Evolutionary conservation across 2,113 vertebrate genomes (phyloP).

Genomic region (Pygoscelis adeliae): DNA sequence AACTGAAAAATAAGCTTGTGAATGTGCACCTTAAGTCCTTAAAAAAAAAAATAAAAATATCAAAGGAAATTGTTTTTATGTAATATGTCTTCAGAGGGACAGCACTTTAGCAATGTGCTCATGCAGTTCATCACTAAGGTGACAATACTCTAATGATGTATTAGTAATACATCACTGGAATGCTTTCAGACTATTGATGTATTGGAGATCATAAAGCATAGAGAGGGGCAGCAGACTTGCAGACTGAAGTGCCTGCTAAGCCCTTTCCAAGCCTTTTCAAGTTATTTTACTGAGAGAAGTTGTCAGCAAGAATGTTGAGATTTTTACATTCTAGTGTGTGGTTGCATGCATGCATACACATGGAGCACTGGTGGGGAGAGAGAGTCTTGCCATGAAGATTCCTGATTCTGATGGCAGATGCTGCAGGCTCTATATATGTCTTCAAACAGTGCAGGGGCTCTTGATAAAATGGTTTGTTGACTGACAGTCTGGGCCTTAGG

Average conservation of each 20-base stretch:
- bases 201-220: neutral
- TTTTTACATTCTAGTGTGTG: neutral
- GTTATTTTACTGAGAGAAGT: neutral
- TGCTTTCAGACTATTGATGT: neutral
- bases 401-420: neutral
- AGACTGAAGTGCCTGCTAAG: neutral
- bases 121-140: neutral
- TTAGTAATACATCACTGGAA: slow-evolving; percentile 8
- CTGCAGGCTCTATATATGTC: neutral
- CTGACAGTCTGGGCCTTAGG: neutral
- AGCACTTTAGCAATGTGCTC: neutral
- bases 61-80: neutral
- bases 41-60: neutral
- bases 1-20: neutral
- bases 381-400: neutral
- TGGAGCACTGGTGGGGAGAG: neutral
- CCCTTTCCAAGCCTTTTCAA: neutral
- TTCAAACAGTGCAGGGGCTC: neutral
- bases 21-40: neutral
- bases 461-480: neutral
- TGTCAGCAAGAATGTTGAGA: neutral
- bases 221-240: neutral
- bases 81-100: neutral
- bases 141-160: slow-evolving; percentile 34
- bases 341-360: neutral